Evolutionary conservation across 2,888 invertebrate species (phyloP), one percentile per base, ranked within the genome.

Genomic region (Sinelater perroti): DNA sequence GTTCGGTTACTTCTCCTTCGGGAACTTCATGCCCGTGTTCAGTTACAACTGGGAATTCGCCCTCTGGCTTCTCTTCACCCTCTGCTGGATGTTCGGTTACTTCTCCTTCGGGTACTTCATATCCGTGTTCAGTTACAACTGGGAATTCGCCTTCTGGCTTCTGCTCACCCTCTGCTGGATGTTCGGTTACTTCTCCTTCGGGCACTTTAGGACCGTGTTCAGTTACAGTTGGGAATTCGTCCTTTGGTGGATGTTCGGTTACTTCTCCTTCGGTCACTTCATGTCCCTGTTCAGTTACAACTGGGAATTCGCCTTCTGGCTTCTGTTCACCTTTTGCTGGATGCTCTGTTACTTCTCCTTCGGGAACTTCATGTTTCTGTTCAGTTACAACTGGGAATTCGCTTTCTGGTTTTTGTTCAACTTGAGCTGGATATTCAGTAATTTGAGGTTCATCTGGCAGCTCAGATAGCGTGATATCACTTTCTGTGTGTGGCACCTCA

Each of bases 361-460:
- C 33, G 3, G 33, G 33, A 3, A 6, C 7, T 33, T 14, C 33
- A 8, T 36, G 28, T 3, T 28, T 28, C 28, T 28, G 40, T 17
- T 45, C 40, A n/a, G n/a, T n/a, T n/a, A n/a, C n/a, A n/a, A n/a
- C n/a, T n/a, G n/a, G n/a, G n/a, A n/a, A n/a, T n/a, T n/a, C 26
- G 11, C 40, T 38, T 28, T 50, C 26, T 63, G 44, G 14, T 49
- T 54, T 31, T 30, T 28, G 10, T 49, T 52, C 49, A 51, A 38
- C 18, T 42, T 47, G 50, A 7, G 54, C 65, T 56, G 26, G 67
- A 59, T 65, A 60, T 46, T 65, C 68, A 38, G 66, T 28, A n/a
- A 5, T 28, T n/a, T n/a, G n/a, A 28, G 5, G 8, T 28, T 6
- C 24, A 24, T 24, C 24, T 24, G 65, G 63, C 38, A 68, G 65